Evolutionary conservation across 37 sponge, comb jelly and placozoan genomes (phyloP), one percentile per base, ranked within the genome.

Genomic region (Ianthella basta): DNA sequence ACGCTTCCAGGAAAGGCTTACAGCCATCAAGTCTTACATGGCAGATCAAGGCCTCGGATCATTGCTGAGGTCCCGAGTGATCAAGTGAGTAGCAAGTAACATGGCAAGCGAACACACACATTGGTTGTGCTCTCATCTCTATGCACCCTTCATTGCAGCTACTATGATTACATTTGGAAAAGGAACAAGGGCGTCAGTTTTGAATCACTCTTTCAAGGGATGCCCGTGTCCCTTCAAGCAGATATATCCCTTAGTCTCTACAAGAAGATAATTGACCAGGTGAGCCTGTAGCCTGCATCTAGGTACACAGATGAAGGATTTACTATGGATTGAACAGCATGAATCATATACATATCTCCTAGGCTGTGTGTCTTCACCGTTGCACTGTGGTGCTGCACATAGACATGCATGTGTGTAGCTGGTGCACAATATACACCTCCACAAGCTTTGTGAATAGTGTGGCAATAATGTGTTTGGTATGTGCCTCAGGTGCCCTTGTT

Each of bases 181-280:
- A 73, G 83, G n/a, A 90, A 85, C 59, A 94, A 88, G 66, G 94
- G 91, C 39, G 73, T 94, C 19, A 77, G 70, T 70, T 87, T 90
- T 72, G 55, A 40, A 25, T 56, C 81, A 25, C 86, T 94, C 35
- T 94, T 94, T 77, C 81, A 94, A 38, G 94, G 88, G 5, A 87
- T 94, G 91, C 94, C 94, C 1, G 32, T 85, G 30, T 85, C 90
- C 16, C 84, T 94, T 16, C 91, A 88, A 59, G 91, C 86, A 41
- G 94, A 94, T 55, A 86, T 90, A 56, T 87, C 94, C 27, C 83
- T 90, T 55, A 85, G 86, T 74, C 80, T 94, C 39, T 90, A 94
- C 84, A 94, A 94, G 84, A 83, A 75, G 15, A 78, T 90, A 53
- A 87, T 94, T 74, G 94, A 94, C 53, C 84, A 94, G 84, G 94